Evolutionary conservation across 2,113 vertebrate species (phyloP).

Genomic region (Dipodomys ordii): DNA sequence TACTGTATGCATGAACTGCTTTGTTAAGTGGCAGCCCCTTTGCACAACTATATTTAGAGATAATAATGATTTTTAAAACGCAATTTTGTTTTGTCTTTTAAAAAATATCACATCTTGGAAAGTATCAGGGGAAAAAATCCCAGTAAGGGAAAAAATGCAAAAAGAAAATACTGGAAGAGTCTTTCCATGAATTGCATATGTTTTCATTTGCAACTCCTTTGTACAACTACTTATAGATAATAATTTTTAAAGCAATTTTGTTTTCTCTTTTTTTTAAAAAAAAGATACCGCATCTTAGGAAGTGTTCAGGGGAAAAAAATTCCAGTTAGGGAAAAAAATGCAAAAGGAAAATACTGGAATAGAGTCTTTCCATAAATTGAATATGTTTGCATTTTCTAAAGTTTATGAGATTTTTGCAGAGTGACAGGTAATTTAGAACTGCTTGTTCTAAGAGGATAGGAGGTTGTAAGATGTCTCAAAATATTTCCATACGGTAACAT

Average conservation of each 20-base stretch:
- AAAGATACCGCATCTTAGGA: slow-evolving; percentile 57
- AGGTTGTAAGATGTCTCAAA: slow-evolving; percentile 72
- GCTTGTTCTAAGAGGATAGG: slow-evolving; percentile 78
- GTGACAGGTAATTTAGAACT: slow-evolving; percentile 76
- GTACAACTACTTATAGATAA: too few relatives aligned
- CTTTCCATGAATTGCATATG: slow-evolving; percentile 76
- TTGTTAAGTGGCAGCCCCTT: too few relatives aligned
- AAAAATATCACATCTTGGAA: slow-evolving; percentile 68
- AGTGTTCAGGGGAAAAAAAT: slow-evolving; percentile 15
- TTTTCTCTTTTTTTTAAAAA: slow-evolving; percentile 71
- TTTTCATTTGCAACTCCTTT: slow-evolving; percentile 71
- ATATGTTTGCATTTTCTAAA: slow-evolving; percentile 77
- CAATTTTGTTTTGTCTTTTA: slow-evolving; percentile 30
- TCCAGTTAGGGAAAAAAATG: slow-evolving; percentile 75
- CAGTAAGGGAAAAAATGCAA: slow-evolving; percentile 43
- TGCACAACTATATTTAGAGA: too few relatives aligned
- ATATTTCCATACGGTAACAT: slow-evolving; percentile 76
- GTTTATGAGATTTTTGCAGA: slow-evolving; percentile 74
- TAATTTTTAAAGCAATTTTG: slow-evolving; percentile 4
- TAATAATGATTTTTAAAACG: too few relatives aligned
- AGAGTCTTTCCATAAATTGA: slow-evolving; percentile 74
- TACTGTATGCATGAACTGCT: too few relatives aligned
- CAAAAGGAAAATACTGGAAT: slow-evolving; percentile 75
- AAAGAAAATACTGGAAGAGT: slow-evolving; percentile 76
- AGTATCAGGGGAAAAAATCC: slow-evolving; percentile 12